Conservation (phyloP, 2,888 invertebrate species). For the Pollenia amentaria region DNA sequence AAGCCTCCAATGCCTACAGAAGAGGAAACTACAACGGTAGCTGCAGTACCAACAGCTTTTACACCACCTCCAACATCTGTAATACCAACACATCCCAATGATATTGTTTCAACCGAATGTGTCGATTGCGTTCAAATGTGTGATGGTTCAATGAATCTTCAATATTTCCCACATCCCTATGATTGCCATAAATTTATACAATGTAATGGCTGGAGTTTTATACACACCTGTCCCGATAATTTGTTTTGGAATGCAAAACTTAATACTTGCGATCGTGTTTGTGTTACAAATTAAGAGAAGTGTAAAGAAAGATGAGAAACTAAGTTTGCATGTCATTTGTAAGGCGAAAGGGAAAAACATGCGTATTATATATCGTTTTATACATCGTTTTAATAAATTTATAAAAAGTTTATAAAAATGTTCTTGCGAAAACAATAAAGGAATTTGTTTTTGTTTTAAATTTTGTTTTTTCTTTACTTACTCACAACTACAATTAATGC, state of each 20-base stretch:
- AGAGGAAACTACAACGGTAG: slow-evolving; percentile 15
- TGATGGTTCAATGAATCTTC: slow-evolving; percentile 23
- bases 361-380: too few species aligned
- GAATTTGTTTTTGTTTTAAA: too few species aligned
- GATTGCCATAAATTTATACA: slow-evolving; percentile 81
- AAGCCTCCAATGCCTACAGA: background rate
- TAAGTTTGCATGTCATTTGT: too few species aligned
- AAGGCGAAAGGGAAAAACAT: too few species aligned
- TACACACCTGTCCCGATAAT: slow-evolving; percentile 76
- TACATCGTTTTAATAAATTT: too few species aligned
- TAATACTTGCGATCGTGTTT: slow-evolving; percentile 75
- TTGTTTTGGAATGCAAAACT: slow-evolving; percentile 77
- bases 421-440: too few species aligned
- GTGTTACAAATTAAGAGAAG: slow-evolving; percentile 61
- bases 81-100: background rate
- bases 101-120: background rate
- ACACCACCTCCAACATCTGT: slow-evolving; percentile 28
- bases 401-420: too few species aligned
- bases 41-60: slow-evolving; percentile 73
- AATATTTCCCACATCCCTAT: slow-evolving; percentile 77
- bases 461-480: too few species aligned
- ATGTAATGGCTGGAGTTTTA: slow-evolving; percentile 77
- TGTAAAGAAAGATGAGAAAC: too few species aligned
- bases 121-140: slow-evolving; percentile 42
- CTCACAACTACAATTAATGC: too few species aligned